Base-by-base conservation (phyloP, 1,140 invertebrate genomes). In the Stegodyphus dumicola region DNA sequence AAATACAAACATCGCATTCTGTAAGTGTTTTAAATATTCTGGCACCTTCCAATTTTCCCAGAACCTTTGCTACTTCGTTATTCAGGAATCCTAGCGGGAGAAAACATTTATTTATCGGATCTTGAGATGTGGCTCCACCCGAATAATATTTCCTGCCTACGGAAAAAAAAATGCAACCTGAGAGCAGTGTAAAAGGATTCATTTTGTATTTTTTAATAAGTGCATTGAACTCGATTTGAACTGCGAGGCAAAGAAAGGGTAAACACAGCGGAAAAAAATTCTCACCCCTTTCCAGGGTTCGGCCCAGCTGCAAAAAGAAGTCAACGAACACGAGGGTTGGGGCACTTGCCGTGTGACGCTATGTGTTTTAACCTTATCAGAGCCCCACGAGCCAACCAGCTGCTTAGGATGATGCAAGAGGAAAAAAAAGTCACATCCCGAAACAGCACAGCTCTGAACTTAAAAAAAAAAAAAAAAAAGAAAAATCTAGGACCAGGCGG, bases 291-390 rank as follows among this genome's bases (percentile, higher is more conserved):
- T 49, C 11, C n/a, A 65, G 71, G 80, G 80, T 49, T 71, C 80
- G 71, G 11, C 56, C 56, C 80, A 83, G 80, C 80, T 83, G 80
- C 80, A 66, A 2, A 15, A 64, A 75, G 54, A 74, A 83, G 80
- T 83, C 80, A 83, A 83, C n/a, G 80, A 83, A 83, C 80, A 83
- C 69, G 78, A 70, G 69, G 64, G 52, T 18, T 56, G 6, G 80
- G 71, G 71, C 80, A 83, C 80, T 83, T 83, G 80, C 80, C 64
- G 80, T 83, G 80, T 75, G 64, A 67, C 71, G 80, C 80, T 83
- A 83, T 83, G 80, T 83, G 80, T 60, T 13, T 48, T 48, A 66
- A 75, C 80, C 70, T 66, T 67, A 53, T n/a, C 71, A 66, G 67
- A 15, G 77, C 77, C 77, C 60, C 80, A 65, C 18, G 54, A 17